Base-by-base conservation (phyloP, 2,888 invertebrate species). In the Xylocampa areola region DNA sequence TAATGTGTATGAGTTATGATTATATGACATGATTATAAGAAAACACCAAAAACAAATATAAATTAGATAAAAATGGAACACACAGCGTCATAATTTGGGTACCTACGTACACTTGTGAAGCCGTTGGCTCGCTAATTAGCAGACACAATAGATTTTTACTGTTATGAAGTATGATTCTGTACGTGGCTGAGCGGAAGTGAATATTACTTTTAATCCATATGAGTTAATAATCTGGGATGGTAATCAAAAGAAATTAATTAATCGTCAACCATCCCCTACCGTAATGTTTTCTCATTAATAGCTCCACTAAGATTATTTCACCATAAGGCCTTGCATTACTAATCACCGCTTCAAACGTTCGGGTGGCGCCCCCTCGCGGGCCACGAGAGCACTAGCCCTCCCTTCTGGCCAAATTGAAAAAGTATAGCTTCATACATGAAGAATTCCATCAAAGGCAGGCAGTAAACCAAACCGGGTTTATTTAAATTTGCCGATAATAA, bases 231-330 rank as follows among this genome's bases (percentile, higher is more conserved):
- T 29, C 59, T 70, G 64, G 63, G 59, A 69, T 47, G 41, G 55
- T 72, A 65, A 68, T 75, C 65, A 73, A 79, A 75, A 77, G 78
- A 82, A 86, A 83, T 83, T 84, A 87, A 87, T 85, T 84, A 84
- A 84, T 81, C 76, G 77, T 76, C 76, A 77, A 78, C 80, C 78
- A 79, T 73, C 76, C 77, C 77, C 68, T 72, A 68, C 79, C 74
- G 52, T 68, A 84, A 85, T 86, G 84, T 87, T 88, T 89, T 89
- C 86, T 88, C 88, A 88, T 90, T 89, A 88, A 82, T 81, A 82
- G 80, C 83, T 85, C 80, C 80, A 82, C 83, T 87, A 85, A 89
- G 89, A 89, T 89, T 89, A 89, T 89, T 87, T 87, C 77, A 80
- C 86, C 82, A 86, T 86, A 87, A 85, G 81, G 82, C 85, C 81